Conservation (phyloP, 2,888 invertebrate genomes). For the Synergus itoensis region DNA sequence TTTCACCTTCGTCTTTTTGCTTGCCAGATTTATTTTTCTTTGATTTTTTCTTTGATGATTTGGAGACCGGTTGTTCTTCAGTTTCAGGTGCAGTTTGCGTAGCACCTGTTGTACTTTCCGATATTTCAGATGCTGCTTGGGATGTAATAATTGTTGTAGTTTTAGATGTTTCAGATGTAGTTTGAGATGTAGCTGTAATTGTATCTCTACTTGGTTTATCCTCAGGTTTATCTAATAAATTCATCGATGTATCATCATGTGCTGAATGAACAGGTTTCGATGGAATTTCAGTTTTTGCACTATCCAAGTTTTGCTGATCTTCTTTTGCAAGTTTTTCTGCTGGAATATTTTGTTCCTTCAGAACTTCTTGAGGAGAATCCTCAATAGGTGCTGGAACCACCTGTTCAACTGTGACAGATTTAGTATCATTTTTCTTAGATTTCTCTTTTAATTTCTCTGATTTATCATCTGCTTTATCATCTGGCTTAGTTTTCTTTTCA, state of each 20-base stretch:
- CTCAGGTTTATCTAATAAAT: constrained; percentile 25
- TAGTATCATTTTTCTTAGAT: not conserved
- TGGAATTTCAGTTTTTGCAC: constrained; percentile 50
- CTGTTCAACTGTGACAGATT: too few species aligned
- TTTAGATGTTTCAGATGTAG: too few species aligned
- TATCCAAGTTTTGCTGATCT: constrained; percentile 37
- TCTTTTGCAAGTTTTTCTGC: not conserved
- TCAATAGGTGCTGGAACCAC: not conserved
- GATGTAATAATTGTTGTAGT: too few species aligned
- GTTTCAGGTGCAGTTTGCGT: too few species aligned
- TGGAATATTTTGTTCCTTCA: constrained; percentile 29
- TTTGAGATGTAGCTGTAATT: not conserved
- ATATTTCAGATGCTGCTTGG: too few species aligned
- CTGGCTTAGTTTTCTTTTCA: not conserved
- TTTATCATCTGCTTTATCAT: not conserved
- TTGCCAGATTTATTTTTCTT: constrained; percentile 56
- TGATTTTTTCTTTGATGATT: constrained; percentile 22
- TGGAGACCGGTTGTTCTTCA: not conserved
- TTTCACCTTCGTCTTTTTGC: constrained; percentile 53
- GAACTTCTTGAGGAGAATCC: constrained; percentile 21
- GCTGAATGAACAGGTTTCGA: constrained; percentile 44
- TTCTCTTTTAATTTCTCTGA: not conserved
- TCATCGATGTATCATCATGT: too few species aligned
- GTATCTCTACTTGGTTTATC: constrained; percentile 48
- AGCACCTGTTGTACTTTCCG: too few species aligned